phyloP scores from a whole-genome alignment of 2,888 invertebrate genomes.

The Spisula solida region DNA sequence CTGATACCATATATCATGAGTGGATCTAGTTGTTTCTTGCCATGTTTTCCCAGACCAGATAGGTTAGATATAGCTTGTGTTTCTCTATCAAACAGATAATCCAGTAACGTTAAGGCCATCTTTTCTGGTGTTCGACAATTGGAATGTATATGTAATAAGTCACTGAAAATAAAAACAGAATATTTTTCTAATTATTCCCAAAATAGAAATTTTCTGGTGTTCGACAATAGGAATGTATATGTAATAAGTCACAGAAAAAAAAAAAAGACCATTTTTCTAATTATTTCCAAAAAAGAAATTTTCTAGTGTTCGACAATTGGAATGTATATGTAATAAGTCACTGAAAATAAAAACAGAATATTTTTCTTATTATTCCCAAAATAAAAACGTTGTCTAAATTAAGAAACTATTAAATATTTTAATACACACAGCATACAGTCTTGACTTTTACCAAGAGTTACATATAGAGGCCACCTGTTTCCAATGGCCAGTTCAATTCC shows the following conservation, averaged over 20 bases:
- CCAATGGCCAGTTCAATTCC: too few species aligned
- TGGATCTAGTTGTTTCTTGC: constrained; percentile 89
- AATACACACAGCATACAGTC: too few species aligned
- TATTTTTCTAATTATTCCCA: not conserved
- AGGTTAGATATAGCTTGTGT: constrained; percentile 89
- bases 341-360: constrained; percentile 72
- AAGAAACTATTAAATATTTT: too few species aligned
- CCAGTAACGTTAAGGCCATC: constrained; percentile 89
- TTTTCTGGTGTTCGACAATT: constrained; percentile 89
- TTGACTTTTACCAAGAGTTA: too few species aligned
- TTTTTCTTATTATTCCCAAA: not conserved
- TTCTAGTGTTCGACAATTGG: constrained; percentile 89
- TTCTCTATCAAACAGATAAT: constrained; percentile 89
- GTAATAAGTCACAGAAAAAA: constrained; percentile 87
- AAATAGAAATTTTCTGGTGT: constrained; percentile 88
- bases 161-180: constrained; percentile 77
- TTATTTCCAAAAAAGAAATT: constrained; percentile 81
- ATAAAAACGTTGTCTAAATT: not conserved
- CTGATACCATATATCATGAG: constrained; percentile 88
- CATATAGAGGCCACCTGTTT: too few species aligned
- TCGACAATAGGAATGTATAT: constrained; percentile 88
- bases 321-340: constrained; percentile 89
- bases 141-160: constrained; percentile 89
- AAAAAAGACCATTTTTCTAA: not conserved
- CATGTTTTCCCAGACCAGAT: constrained; percentile 89